Evolutionary conservation across 30 jellyfish, hydroid and myxozoan species (phyloP), one percentile per base, ranked within the genome.

Genomic region (Aurelia sp.): DNA sequence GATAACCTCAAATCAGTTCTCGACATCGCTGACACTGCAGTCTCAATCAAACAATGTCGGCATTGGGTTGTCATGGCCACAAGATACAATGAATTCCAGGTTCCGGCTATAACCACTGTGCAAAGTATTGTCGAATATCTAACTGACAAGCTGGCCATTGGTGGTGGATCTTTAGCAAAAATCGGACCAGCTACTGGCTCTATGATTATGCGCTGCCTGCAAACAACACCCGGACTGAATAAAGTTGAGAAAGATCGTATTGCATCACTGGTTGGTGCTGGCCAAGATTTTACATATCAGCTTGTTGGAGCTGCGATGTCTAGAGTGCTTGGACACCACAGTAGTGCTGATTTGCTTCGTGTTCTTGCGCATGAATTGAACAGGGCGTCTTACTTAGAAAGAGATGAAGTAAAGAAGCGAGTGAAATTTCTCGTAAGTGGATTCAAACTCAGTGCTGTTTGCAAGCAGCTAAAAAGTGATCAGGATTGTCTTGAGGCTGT

Each of bases 1-100:
- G 87, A 84, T 80, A 72, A 84, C 87, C 66, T 84, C 18, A 84
- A 84, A 48, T 84, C 93, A 18, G 93, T 84, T 10, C 86, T 84
- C 63, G 93, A 84, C 30, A 84, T 84, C n/a, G 93, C 93, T 22
- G 88, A 84, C 79, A 72, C 93, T 8, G 93, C 93, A 22, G 78
- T 84, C 55, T 70, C 87, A 27, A 67, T 31, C 44, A 52, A 84
- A 30, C 93, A 84, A 20, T 84, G 93, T 72, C 79, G 88, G 38
- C 93, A 84, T 59, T 84, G 93, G 93, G 93, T 84, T 18, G 93
- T 84, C 55, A 84, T 84, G 93, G 93, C 93, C 64, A 84, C 93
- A 47, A 50, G 93, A 74, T 84, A 84, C 51, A 76, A 76, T 12
- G 93, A 84, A 53, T 72, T 84, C 68, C 81, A 84, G 11, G 93